Conservation (phyloP, 2,113 vertebrate species). For the Microcebus lehilahytsara region DNA sequence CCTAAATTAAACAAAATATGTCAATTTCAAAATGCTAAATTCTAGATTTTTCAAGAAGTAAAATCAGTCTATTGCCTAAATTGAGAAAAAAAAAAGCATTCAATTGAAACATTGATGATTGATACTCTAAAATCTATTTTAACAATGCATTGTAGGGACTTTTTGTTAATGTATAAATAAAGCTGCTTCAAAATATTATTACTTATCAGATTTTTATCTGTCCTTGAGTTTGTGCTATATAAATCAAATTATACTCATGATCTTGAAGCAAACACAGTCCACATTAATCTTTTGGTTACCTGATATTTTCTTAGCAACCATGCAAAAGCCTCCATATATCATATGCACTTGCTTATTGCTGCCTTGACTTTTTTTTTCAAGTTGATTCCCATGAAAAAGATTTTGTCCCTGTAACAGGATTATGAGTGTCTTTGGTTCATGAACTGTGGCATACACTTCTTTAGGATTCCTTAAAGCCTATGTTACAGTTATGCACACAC, state of each 20-base stretch:
- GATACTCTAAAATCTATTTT: neutral
- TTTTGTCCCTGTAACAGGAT: neutral
- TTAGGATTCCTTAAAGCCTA: neutral
- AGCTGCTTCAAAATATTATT: neutral
- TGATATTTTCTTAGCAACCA: neutral
- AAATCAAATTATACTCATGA: constrained; percentile 48
- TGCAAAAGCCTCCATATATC: neutral
- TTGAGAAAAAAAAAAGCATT: neutral
- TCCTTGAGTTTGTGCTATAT: constrained; percentile 43
- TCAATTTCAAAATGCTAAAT: constrained; percentile 64
- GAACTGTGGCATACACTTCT: neutral
- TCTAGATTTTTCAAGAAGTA: constrained; percentile 59
- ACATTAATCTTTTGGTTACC: constrained; percentile 55
- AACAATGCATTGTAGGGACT: neutral
- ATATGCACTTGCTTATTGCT: neutral
- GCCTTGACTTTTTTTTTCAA: neutral
- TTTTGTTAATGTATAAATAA: constrained; percentile 35
- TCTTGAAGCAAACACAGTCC: neutral
- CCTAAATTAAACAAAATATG: constrained; percentile 71
- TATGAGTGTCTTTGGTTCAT: neutral
- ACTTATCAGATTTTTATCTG: constrained; percentile 23
- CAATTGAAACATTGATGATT: neutral
- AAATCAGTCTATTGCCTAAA: neutral
- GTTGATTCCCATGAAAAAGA: neutral
- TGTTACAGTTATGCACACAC: neutral